Conservation (phyloP, 2,888 invertebrate species). For the Actias luna region DNA sequence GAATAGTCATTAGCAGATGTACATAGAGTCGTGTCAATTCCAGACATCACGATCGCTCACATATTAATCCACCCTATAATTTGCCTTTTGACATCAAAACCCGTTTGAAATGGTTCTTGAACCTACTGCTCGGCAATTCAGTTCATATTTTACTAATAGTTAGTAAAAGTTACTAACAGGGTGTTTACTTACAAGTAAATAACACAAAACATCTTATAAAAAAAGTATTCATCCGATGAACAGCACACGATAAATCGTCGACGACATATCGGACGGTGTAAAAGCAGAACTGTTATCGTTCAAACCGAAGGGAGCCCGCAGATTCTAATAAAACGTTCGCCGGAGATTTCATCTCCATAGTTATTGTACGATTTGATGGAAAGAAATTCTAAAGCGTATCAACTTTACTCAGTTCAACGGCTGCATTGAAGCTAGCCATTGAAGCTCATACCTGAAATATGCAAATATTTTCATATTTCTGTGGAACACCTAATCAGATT, state of each 20-base stretch:
- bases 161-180: too few relatives aligned
- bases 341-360: conserved; percentile 26
- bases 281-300: neutral
- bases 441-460: neutral
- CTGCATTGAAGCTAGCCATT: neutral
- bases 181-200: neutral
- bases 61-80: too few relatives aligned
- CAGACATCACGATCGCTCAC: too few relatives aligned
- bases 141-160: too few relatives aligned
- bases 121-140: too few relatives aligned
- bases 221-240: neutral
- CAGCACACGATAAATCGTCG: conserved; percentile 1
- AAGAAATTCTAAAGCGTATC: conserved; percentile 6
- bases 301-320: conserved; percentile 15
- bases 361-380: conserved; percentile 24
- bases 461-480: neutral
- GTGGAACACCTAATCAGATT: neutral
- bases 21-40: too few relatives aligned
- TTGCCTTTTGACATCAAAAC: too few relatives aligned
- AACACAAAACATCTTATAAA: neutral
- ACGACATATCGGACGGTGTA: conserved; percentile 7
- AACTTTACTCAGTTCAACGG: neutral
- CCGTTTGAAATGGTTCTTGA: too few relatives aligned
- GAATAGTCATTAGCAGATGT: too few relatives aligned
- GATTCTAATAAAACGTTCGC: conserved; percentile 28